Evolutionary conservation across 2,113 vertebrate genomes (phyloP).

Genomic region (Telmatochromis sp.): DNA sequence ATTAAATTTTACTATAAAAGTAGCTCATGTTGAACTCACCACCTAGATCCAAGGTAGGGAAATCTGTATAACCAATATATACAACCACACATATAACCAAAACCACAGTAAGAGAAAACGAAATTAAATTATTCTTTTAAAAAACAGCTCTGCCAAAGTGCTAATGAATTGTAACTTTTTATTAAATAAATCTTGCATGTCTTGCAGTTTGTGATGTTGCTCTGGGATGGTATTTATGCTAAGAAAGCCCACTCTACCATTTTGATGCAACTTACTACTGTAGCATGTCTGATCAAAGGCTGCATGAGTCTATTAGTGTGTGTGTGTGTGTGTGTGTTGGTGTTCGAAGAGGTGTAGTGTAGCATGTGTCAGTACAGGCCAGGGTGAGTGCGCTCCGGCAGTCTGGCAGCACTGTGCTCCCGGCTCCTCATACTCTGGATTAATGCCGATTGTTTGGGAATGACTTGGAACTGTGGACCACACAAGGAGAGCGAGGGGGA

Average conservation of each 20-base stretch:
- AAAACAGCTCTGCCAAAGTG: not conserved
- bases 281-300: conserved; percentile 15
- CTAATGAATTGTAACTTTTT: not conserved
- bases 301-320: not conserved
- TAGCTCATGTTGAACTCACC: not conserved
- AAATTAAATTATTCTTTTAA: not conserved
- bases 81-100: not conserved
- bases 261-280: not conserved
- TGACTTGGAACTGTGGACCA: conserved; percentile 70
- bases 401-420: conserved; percentile 51
- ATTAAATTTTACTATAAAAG: not conserved
- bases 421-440: conserved; percentile 65
- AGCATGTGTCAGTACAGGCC: conserved; percentile 35
- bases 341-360: conserved; percentile 16
- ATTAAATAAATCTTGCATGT: not conserved
- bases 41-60: not conserved
- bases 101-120: not conserved
- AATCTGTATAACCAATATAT: not conserved
- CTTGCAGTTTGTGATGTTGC: not conserved
- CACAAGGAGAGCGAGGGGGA: conserved; percentile 62
- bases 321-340: not conserved
- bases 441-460: conserved; percentile 74
- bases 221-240: not conserved
- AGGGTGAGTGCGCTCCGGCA: conserved; percentile 37
- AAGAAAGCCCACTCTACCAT: not conserved